Base-by-base conservation (phyloP, 1,140 invertebrate genomes). In the Calliphora vicina region DNA sequence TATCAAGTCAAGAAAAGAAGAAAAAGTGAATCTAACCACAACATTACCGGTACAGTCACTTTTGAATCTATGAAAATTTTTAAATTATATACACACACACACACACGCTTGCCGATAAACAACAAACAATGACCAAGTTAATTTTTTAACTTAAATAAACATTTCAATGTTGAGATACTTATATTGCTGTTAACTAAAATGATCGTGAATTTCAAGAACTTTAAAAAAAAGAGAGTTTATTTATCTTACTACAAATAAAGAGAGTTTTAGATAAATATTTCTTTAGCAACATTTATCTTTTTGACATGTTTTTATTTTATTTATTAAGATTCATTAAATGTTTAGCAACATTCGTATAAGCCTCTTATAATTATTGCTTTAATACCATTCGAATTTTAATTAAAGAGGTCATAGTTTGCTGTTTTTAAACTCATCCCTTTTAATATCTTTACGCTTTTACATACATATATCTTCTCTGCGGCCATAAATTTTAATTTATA, bases 21-120 rank as follows among this genome's bases (percentile, higher is more conserved):
- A 74, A 78, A 78, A 78, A 78, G 74, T 78, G 74, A 78, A 78
- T 78, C 35, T 78, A 78, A 78, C 74, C 74, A 26, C 74, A 78
- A 78, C 74, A 78, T 78, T 78, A 45, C 74, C 35, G 74, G 74
- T 78, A 78, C 74, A 78, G 74, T 78, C 35, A 43, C 42, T 78
- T 78, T 78, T 78, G 23, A 78, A 78, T 78, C 74, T 45, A 78
- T 78, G 74, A 78, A 45, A 43, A 43, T 23, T n/a, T 17, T 35
- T n/a, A n/a, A 76, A 20, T n/a, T n/a, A n/a, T 15, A 17, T 5
- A 76, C 15, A 25, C 71, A 73, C 25, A 74, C 72, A 17, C 27
- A 74, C 8, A 17, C 72, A 3, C n/a, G 43, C 74, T 25, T 35
- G 10, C 10, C 35, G 35, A 23, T 17, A 61, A 61, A 61, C 50